Evolutionary conservation across 2,797 vertebrate genomes (phyloP).

Genomic region (Pachyuromys duprasi): DNA sequence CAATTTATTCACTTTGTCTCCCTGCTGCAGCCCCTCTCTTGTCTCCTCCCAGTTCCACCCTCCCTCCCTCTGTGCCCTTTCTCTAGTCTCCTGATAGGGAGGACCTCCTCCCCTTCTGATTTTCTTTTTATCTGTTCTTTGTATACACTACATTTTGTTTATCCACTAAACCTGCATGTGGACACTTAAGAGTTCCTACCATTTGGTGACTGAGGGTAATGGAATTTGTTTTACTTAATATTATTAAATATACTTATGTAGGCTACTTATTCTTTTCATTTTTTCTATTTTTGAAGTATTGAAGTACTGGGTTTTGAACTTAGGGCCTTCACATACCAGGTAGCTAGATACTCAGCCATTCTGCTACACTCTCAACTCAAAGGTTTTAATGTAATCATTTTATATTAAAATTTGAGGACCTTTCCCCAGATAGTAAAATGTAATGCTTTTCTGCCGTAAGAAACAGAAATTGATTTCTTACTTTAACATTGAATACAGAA

Average conservation of each 20-base stretch:
- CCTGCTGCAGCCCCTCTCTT: too few species aligned
- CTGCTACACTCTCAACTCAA: neutral
- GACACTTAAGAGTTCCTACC: neutral
- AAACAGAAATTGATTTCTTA: neutral
- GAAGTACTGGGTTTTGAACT: neutral
- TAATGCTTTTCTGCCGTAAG: neutral
- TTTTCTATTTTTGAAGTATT: neutral
- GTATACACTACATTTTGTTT: neutral
- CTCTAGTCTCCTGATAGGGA: too few species aligned
- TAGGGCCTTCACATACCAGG: neutral
- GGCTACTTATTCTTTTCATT: neutral
- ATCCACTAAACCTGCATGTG: neutral
- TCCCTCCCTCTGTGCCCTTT: too few species aligned
- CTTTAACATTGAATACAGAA: conserved; percentile 11
- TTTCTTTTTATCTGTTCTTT: neutral
- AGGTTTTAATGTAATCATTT: neutral
- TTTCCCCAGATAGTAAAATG: neutral
- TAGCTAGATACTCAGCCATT: neutral
- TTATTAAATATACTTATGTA: neutral
- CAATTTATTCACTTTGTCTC: too few species aligned
- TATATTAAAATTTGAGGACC: conserved; percentile 6
- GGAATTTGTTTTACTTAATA: neutral
- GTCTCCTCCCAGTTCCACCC: too few species aligned
- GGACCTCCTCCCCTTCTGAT: too few species aligned
- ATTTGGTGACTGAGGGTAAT: neutral